Conservation (phyloP, 2,113 vertebrate genomes). For the Turdus rufiventris region DNA sequence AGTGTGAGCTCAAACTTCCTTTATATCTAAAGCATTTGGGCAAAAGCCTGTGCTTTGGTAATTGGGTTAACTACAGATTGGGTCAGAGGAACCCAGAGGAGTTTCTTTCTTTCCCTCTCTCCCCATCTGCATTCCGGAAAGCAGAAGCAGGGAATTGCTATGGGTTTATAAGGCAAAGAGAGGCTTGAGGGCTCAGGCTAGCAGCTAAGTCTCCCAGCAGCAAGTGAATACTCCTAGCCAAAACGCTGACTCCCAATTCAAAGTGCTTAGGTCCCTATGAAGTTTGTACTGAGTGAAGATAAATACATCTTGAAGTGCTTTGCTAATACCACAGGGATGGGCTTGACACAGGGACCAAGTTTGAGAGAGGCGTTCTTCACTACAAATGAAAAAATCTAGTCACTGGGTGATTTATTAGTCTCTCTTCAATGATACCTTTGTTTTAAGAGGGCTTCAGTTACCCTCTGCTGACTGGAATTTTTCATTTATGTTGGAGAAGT, state of each 20-base stretch:
- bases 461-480: slow-evolving; percentile 34
- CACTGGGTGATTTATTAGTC: slow-evolving; percentile 13
- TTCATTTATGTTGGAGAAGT: slow-evolving; percentile 37
- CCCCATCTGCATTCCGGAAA: background rate
- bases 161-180: background rate
- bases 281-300: background rate
- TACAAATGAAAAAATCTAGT: slow-evolving; percentile 4
- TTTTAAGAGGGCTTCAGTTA: slow-evolving; percentile 33
- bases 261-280: background rate
- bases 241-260: background rate
- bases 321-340: background rate
- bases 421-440: slow-evolving; percentile 9
- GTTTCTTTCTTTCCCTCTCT: background rate
- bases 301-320: background rate
- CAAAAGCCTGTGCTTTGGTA: background rate
- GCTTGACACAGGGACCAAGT: background rate
- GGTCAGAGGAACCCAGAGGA: background rate
- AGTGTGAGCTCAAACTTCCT: background rate
- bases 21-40: background rate
- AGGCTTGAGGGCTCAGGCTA: background rate
- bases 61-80: background rate
- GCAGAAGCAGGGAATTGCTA: background rate
- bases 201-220: background rate
- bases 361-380: background rate
- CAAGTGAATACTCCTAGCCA: background rate